Evolutionary conservation across 2,113 vertebrate species (phyloP), one percentile per base, ranked within the genome.

Genomic region (Bujurquina vittata): DNA sequence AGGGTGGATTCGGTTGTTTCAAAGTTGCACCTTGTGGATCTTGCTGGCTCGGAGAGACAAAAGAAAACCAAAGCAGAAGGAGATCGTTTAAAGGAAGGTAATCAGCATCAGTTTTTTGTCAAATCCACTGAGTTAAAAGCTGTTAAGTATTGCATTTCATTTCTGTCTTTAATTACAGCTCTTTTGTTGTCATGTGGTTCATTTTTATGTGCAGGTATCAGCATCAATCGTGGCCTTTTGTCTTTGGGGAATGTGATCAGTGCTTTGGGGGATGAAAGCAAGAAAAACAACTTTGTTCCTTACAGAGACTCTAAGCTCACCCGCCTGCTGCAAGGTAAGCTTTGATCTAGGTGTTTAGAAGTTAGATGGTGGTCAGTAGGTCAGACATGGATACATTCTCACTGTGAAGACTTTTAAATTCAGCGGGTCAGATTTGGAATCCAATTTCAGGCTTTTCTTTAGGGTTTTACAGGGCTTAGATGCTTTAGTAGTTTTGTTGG

Each of bases 41-140:
- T 99, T 10, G 98, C 98, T 80, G 98, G 98, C 62, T 99, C 98
- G 1, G 98, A 99, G 89, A 96, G 98, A 75, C 98, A 99, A 79
- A 99, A 99, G 90, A 99, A 99, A 92, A 99, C 98, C 5, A 99
- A 99, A 87, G 97, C 98, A 12, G 97, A 99, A 92, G 98, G 98
- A 57, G 97, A 99, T 89, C 94, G 98, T 12, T 95, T 99, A 4
- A 98, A 97, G 85, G 98, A 99, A 95, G 98, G 98, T 98, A 67
- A 94, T 93, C 23, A 22, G 17, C 17, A 49, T 62, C 9, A n/a
- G 4, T 55, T n/a, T 52, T 52, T 9, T 14, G 7, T 52, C 23
- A 17, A 11, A 17, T 14, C 22, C 37, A 67, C 33, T 18, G 31
- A 15, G 3, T 72, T 52, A 49, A 72, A 72, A 72, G 65, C 12